Conservation (phyloP, 1,140 invertebrate genomes). For the Aphidius ervi region DNA sequence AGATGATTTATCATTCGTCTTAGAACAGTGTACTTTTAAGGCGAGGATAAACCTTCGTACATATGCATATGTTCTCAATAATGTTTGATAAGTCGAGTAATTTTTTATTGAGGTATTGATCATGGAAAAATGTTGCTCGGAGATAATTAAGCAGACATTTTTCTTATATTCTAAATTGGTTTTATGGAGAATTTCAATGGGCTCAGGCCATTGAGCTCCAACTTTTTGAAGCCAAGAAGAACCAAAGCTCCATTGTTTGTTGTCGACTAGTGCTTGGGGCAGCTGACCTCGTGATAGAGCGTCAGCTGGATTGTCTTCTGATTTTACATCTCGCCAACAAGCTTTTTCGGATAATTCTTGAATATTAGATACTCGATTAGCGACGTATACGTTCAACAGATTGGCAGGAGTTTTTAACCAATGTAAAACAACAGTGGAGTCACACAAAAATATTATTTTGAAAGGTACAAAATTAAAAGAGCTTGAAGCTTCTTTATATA, state of each 20-base stretch:
- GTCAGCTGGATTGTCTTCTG: slow-evolving; percentile 29
- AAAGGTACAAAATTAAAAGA: no score
- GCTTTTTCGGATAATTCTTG: slow-evolving; percentile 20
- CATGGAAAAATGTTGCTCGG: no score
- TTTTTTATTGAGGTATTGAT: no score
- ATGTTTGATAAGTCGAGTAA: no score
- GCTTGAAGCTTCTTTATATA: slow-evolving; percentile 21
- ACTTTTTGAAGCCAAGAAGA: slow-evolving; percentile 25
- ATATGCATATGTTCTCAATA: no score
- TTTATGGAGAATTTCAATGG: no score
- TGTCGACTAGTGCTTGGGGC: slow-evolving; percentile 19
- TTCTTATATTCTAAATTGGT: no score
- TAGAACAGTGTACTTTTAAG: no score
- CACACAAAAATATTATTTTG: slow-evolving; percentile 37
- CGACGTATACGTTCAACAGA: slow-evolving; percentile 38
- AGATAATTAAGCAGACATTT: no score
- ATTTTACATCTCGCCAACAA: slow-evolving; percentile 28
- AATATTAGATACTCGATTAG: slow-evolving; percentile 40
- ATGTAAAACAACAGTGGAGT: slow-evolving; percentile 42
- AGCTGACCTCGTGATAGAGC: slow-evolving; percentile 23
- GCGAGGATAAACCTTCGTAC: no score
- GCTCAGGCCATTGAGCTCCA: slow-evolving; percentile 2
- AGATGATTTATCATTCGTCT: no score
- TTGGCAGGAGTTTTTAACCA: slow-evolving; percentile 38
- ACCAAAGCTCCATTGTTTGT: slow-evolving; percentile 28